These are phyloP conservation scores for Solen grandis DNA, from an alignment of 1,140 invertebrate species.

Conservation along the genomic window DNA sequence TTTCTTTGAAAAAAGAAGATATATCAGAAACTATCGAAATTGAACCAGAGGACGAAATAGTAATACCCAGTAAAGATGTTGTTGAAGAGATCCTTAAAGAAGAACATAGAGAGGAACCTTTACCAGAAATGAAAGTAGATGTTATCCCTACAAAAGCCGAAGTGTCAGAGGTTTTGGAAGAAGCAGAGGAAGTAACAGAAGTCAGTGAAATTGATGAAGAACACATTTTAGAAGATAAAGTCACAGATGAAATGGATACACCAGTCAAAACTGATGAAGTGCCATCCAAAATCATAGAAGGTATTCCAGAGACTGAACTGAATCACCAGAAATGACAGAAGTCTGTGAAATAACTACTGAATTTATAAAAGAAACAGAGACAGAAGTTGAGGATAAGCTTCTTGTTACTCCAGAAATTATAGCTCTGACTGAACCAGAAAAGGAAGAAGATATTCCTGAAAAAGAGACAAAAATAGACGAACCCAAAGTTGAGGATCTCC, in stretches of 20 bases:
- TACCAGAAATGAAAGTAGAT: conserved; percentile 41
- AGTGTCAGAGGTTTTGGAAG: too few species aligned
- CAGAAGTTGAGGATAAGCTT: conserved; percentile 41
- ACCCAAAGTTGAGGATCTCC: too few species aligned
- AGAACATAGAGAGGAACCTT: conserved; percentile 30
- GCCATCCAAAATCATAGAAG: conserved; percentile 17
- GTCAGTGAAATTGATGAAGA: conserved; percentile 31
- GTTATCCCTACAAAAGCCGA: conserved; percentile 1
- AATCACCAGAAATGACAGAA: conserved; percentile 47
- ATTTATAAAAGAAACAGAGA: conserved; percentile 49
- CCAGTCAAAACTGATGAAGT: conserved; percentile 8
- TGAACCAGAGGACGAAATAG: conserved; percentile 10
- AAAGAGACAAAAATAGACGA: conserved; percentile 11
- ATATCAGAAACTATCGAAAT: conserved; percentile 23
- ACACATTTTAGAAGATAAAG: too few species aligned
- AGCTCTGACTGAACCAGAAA: neutral
- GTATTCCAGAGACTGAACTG: conserved; percentile 21
- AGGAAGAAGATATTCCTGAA: neutral
- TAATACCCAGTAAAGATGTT: neutral
- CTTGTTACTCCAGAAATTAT: too few species aligned
- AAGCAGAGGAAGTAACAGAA: conserved; percentile 39
- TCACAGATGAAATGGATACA: conserved; percentile 4
- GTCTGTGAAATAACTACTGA: conserved; percentile 44
- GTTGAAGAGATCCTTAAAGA: conserved; percentile 22
- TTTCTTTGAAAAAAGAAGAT: conserved; percentile 20